These are phyloP conservation scores for Acrobasis suavella DNA, from an alignment of 2,888 invertebrate genomes.

Conservation along the genomic window DNA sequence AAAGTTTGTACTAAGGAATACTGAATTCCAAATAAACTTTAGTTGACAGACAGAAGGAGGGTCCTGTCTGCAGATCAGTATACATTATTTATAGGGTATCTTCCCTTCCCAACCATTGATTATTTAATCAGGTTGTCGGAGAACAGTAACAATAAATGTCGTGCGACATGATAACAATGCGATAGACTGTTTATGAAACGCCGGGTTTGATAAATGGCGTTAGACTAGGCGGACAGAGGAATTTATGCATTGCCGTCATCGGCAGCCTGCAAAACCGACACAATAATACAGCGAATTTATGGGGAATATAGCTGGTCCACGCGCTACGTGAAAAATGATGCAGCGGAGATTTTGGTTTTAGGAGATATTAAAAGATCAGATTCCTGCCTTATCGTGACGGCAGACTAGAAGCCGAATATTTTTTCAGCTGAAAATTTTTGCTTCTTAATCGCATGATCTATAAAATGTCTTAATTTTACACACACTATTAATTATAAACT, in stretches of 20 bases:
- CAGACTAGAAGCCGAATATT: not conserved
- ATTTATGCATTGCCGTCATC: conserved; percentile 70
- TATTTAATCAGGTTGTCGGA: conserved; percentile 58
- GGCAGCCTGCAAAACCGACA: conserved; percentile 50
- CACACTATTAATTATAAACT: too few species aligned
- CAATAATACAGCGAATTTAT: conserved; percentile 29
- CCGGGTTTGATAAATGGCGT: conserved; percentile 64
- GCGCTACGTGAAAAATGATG: conserved; percentile 12
- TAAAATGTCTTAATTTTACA: too few species aligned
- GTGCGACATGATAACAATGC: conserved; percentile 68
- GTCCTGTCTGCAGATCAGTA: conserved; percentile 35
- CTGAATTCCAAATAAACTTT: conserved; percentile 32
- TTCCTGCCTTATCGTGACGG: too few species aligned
- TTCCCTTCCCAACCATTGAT: conserved; percentile 43
- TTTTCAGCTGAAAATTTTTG: too few species aligned
- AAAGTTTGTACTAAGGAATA: conserved; percentile 27
- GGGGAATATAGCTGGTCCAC: conserved; percentile 25
- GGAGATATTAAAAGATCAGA: not conserved
- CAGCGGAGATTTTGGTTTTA: conserved; percentile 1
- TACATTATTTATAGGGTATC: conserved; percentile 47
- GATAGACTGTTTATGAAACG: conserved; percentile 71
- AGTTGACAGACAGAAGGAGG: conserved; percentile 37
- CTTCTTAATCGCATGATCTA: too few species aligned
- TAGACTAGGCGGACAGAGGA: conserved; percentile 48
- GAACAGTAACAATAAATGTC: conserved; percentile 69